phyloP scores from a whole-genome alignment of 2,888 invertebrate species.

The Sussaba pulchella region DNA sequence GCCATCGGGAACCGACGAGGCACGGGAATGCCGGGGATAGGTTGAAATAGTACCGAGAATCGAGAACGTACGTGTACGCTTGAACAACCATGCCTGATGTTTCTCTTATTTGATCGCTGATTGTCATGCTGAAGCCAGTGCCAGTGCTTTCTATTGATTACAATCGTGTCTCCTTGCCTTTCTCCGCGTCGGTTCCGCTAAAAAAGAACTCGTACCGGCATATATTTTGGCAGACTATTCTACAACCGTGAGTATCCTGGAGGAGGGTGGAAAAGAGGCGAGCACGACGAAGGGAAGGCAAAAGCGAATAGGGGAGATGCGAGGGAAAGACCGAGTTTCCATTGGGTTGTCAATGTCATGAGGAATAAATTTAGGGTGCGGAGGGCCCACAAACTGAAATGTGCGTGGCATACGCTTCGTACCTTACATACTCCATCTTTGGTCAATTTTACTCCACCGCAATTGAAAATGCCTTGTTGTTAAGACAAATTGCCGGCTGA shows the following conservation, averaged over 20 bases:
- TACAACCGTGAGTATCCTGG: neutral
- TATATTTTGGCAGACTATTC: neutral
- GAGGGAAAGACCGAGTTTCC: slow-evolving; percentile 21
- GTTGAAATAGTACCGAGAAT: neutral
- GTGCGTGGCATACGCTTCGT: neutral
- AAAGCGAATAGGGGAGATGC: slow-evolving; percentile 19
- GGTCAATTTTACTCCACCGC: neutral
- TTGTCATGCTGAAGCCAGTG: slow-evolving; percentile 81
- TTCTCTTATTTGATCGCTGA: slow-evolving; percentile 81
- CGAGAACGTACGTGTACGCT: slow-evolving; percentile 12
- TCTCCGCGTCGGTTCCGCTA: neutral
- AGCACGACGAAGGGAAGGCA: slow-evolving; percentile 21
- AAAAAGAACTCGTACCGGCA: neutral
- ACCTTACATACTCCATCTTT: neutral
- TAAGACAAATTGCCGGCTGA: too few relatives aligned
- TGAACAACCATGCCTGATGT: slow-evolving; percentile 13
- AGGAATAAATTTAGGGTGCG: slow-evolving; percentile 14
- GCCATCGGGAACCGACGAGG: neutral
- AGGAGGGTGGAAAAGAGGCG: slow-evolving; percentile 1
- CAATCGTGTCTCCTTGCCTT: slow-evolving; percentile 66
- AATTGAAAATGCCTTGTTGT: neutral
- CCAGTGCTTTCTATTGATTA: slow-evolving; percentile 79
- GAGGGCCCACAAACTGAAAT: neutral
- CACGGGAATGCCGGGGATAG: neutral
- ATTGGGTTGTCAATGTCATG: slow-evolving; percentile 10